Evolutionary conservation across 2,888 invertebrate genomes (phyloP), one percentile per base, ranked within the genome.

Genomic region (Agonopterix subpropinquella): DNA sequence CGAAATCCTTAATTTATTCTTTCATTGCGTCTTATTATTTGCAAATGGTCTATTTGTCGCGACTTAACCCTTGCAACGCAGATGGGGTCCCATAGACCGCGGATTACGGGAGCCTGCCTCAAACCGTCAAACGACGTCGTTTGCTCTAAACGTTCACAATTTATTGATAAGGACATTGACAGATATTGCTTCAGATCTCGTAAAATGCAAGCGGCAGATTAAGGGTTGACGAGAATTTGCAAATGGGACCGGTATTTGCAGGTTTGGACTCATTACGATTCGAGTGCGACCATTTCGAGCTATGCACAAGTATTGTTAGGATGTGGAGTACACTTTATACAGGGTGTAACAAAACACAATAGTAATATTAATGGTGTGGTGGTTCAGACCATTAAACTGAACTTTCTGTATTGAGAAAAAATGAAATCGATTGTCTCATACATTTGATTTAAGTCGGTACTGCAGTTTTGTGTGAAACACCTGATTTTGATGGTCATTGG

Each of bases 21-120:
- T 87, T 84, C 85, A 85, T 77, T 82, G 86, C 85, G 81, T 84
- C 86, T 88, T 88, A 87, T 87, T 88, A 84, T 87, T 87, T 87
- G 86, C 86, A 87, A 87, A 87, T 84, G 87, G 85, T 80, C 83
- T 85, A 86, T 86, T 86, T 88, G 86, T 86, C 82, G 84, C 80
- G 83, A 82, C 82, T 85, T 85, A 87, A 87, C 87, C 86, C 87
- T 86, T 86, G 75, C 85, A 73, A 66, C 66, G 73, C 85, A 86
- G 85, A 83, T 85, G 86, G 85, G 84, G 79, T 74, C 79, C 77
- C 67, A 68, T 73, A 72, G 77, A 74, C 79, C 80, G 72, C 76
- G 85, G 86, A 85, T 86, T 84, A 85, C 76, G 58, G 52, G 59
- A 63, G 70, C 74, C 75, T 77, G 80, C 78, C 75, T 79, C 74